These are phyloP conservation scores for Homarus gammarus DNA, from an alignment of 2,888 invertebrate species.

Conservation along the genomic window DNA sequence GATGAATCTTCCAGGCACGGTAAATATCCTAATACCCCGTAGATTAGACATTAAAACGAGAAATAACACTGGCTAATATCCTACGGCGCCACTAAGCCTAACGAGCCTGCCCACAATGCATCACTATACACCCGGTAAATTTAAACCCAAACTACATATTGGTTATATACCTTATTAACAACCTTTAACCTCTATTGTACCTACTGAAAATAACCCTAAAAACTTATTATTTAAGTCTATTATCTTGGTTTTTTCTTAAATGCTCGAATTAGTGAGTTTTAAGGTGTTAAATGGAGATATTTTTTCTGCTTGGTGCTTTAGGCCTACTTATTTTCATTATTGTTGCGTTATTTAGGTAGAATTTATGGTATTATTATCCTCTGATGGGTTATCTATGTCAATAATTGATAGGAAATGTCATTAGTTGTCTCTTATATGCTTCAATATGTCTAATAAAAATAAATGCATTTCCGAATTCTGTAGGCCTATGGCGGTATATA, in stretches of 20 bases:
- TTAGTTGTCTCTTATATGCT: too few relatives aligned
- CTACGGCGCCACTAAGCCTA: constrained; percentile 63
- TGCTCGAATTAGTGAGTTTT: neutral
- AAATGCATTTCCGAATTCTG: constrained; percentile 30
- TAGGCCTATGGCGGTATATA: constrained; percentile 31
- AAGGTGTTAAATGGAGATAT: neutral
- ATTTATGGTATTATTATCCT: too few relatives aligned
- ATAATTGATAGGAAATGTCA: too few relatives aligned
- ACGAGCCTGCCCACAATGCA: constrained; percentile 67
- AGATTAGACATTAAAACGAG: constrained; percentile 67
- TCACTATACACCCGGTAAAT: constrained; percentile 34
- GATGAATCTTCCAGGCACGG: constrained; percentile 11
- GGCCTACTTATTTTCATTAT: neutral
- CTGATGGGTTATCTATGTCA: too few relatives aligned
- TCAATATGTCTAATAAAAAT: neutral
- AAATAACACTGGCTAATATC: constrained; percentile 41
- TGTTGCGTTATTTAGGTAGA: too few relatives aligned
- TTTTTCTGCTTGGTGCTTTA: neutral
- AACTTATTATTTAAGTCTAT: neutral
- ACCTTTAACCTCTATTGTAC: neutral
- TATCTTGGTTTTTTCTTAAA: too few relatives aligned
- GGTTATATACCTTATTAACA: neutral
- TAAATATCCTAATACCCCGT: constrained; percentile 16
- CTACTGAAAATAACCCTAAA: neutral
- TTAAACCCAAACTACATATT: constrained; percentile 44